phyloP scores from a whole-genome alignment of 2,797 vertebrate genomes.

The Mormyrus proboscirostris region DNA sequence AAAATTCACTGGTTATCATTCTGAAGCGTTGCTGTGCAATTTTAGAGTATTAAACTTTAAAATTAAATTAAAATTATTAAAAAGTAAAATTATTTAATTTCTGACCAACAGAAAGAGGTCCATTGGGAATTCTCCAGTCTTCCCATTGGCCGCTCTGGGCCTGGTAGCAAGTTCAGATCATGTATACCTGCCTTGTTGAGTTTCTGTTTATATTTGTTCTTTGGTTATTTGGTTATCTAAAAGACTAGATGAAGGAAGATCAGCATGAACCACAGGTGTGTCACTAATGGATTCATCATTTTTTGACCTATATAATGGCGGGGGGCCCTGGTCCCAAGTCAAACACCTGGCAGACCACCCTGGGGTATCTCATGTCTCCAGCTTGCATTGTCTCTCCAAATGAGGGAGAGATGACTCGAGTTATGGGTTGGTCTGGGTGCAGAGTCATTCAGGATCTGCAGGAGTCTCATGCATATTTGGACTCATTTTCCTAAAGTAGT shows the following conservation, averaged over 20 bases:
- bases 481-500: not conserved
- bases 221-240: not conserved
- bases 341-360: not conserved
- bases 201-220: not conserved
- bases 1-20: not conserved
- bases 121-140: not conserved
- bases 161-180: not conserved
- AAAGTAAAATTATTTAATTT: not conserved
- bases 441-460: not conserved
- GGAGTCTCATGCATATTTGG: not conserved
- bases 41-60: too few species aligned
- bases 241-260: not conserved
- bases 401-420: not conserved
- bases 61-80: not conserved
- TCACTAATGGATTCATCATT: not conserved
- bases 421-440: not conserved
- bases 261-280: not conserved
- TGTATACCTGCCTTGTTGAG: not conserved
- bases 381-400: not conserved
- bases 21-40: not conserved
- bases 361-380: not conserved
- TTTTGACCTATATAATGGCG: not conserved
- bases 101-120: too few species aligned
- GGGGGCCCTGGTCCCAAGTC: not conserved
- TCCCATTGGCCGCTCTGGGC: not conserved